phyloP scores from a whole-genome alignment of 2,888 invertebrate genomes.

The Craniophora ligustri region DNA sequence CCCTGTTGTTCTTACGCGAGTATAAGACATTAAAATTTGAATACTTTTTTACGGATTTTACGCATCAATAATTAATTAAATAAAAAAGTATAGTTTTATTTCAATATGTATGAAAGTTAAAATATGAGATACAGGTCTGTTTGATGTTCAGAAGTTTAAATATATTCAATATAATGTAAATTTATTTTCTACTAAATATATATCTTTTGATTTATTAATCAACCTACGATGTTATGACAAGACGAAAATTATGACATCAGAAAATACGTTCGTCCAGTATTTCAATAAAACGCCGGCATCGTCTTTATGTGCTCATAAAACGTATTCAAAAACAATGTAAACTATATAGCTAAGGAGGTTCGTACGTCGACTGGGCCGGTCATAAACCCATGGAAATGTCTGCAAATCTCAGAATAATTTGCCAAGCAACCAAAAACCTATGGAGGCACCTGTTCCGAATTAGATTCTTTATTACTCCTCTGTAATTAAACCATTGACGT shows the following conservation, averaged over 20 bases:
- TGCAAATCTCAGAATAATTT: conserved; percentile 23
- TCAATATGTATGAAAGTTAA: no score
- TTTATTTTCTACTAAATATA: no score
- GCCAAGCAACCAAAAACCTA: conserved; percentile 20
- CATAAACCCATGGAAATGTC: conserved; percentile 21
- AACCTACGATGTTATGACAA: not conserved
- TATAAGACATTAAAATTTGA: no score
- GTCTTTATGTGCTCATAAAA: conserved; percentile 32
- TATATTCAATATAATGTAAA: no score
- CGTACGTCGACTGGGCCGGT: conserved; percentile 26
- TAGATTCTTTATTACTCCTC: conserved; percentile 39
- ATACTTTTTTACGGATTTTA: no score
- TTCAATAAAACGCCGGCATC: conserved; percentile 5
- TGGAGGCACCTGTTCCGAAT: conserved; percentile 33
- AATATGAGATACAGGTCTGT: no score
- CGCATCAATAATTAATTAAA: no score
- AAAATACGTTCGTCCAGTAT: conserved; percentile 5
- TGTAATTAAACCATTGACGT: conserved; percentile 48
- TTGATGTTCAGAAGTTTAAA: no score
- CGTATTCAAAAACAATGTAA: conserved; percentile 25
- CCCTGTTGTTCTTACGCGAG: no score
- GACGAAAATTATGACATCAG: not conserved
- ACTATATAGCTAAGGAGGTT: conserved; percentile 11
- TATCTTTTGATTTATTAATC: no score
- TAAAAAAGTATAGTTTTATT: no score